These are phyloP conservation scores for Castor canadensis DNA, from an alignment of 2,113 vertebrate species.

Conservation along the genomic window DNA sequence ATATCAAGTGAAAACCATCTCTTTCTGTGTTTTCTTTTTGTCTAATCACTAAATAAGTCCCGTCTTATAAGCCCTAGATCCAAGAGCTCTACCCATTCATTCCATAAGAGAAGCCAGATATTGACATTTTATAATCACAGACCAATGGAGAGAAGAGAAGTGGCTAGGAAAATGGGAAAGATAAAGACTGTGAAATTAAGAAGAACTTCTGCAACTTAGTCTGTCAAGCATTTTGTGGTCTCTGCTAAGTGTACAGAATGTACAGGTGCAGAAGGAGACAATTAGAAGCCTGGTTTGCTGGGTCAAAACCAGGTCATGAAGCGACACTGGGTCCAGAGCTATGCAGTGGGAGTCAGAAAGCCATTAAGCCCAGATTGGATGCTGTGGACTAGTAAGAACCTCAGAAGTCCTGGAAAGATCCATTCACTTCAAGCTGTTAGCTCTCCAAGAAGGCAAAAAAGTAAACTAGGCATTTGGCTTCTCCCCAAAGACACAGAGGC, in stretches of 20 bases:
- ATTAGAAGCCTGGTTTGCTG: neutral
- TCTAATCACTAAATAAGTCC: neutral
- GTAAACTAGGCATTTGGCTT: conserved; percentile 29
- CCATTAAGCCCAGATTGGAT: neutral
- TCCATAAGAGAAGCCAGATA: neutral
- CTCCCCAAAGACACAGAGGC: conserved; percentile 36
- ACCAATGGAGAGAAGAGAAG: neutral
- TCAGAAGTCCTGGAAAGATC: neutral
- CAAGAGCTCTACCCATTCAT: neutral
- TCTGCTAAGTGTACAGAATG: neutral
- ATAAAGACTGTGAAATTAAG: neutral
- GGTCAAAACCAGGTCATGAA: neutral
- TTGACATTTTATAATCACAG: neutral
- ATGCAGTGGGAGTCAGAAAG: neutral
- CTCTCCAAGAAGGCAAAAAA: conserved; percentile 12
- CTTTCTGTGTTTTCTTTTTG: neutral
- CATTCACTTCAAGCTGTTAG: conserved; percentile 28
- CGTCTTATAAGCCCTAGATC: neutral
- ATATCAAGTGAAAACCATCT: neutral
- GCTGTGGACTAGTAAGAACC: neutral
- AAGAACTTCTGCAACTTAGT: neutral
- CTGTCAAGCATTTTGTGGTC: neutral
- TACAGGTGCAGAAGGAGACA: neutral
- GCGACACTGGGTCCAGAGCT: neutral
- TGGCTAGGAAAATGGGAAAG: neutral